phyloP scores from a whole-genome alignment of 2,888 invertebrate species.

The Caenorhabditis doughertyi region DNA sequence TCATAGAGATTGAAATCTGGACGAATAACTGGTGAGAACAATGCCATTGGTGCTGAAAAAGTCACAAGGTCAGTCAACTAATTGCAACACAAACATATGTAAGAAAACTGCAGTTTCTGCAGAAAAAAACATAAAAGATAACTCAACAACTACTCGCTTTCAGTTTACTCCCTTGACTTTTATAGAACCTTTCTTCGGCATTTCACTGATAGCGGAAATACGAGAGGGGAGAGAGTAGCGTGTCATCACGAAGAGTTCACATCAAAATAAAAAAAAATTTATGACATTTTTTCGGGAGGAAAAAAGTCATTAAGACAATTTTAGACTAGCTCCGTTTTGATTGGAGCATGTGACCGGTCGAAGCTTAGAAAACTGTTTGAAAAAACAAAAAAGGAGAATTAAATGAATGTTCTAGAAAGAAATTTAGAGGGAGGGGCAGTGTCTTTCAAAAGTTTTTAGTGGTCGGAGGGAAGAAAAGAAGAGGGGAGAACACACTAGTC shows the following conservation, averaged over 20 bases:
- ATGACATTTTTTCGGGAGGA: constrained; percentile 11
- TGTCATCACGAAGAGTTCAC: constrained; percentile 24
- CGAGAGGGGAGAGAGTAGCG: not conserved
- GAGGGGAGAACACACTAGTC: constrained; percentile 12
- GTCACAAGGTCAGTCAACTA: not conserved
- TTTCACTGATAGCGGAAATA: constrained; percentile 29
- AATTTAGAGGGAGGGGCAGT: not conserved
- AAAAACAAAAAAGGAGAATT: constrained; percentile 2
- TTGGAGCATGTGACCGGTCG: constrained; percentile 9
- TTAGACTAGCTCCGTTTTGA: not conserved
- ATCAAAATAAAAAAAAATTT: constrained; percentile 26
- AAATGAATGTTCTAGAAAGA: constrained; percentile 36
- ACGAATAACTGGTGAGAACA: constrained; percentile 58
- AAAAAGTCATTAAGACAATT: too few species aligned
- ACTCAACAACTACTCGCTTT: not conserved
- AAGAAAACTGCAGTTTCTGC: constrained; percentile 31
- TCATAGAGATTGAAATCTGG: constrained; percentile 57
- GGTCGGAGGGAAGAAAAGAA: not conserved
- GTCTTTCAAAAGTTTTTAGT: constrained; percentile 36
- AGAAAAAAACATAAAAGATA: constrained; percentile 30
- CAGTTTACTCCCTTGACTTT: constrained; percentile 44
- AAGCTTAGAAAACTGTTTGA: too few species aligned
- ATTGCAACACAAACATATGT: constrained; percentile 3
- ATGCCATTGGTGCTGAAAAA: constrained; percentile 64
- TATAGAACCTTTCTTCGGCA: constrained; percentile 31